Evolutionary conservation across 2,888 invertebrate genomes (phyloP), one percentile per base, ranked within the genome.

Genomic region (Eudasyphora cyanicolor): DNA sequence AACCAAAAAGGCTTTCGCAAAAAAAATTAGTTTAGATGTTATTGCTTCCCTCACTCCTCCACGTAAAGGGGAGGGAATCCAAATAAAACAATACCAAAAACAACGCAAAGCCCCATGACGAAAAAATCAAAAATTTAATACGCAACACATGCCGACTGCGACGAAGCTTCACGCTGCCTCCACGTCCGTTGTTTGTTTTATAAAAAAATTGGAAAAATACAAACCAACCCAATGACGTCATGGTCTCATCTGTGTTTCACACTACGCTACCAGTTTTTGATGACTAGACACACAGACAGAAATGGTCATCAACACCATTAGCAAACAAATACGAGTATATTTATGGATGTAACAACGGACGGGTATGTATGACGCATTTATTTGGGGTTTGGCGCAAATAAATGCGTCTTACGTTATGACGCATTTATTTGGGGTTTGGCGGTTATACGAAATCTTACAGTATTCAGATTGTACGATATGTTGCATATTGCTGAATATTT

Each of bases 391-490:
- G n/a, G 29, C 32, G 62, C n/a, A n/a, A n/a, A n/a, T n/a, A n/a
- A n/a, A n/a, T 62, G 17, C 6, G 62, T 29, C n/a, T n/a, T 62
- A 62, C 32, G 29, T 62, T 62, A 62, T 62, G 62, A 62, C 62
- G 62, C 62, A 32, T 29, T 62, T 32, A 10, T 51, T 62, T 45
- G 45, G 45, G 45, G 45, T 45, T 45, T 45, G n/a, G 29, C 32
- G 62, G 12, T 29, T 32, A 62, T 17, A 62, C 32, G 32, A 29
- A 32, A 32, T 62, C 17, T 51, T 6, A 51, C 3, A 7, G 6
- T 3, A 2, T n/a, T 45, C n/a, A n/a, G n/a, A n/a, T n/a, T n/a
- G n/a, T n/a, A n/a, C n/a, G n/a, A n/a, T n/a, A n/a, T n/a, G n/a
- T n/a, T n/a, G n/a, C n/a, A n/a, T n/a, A n/a, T n/a, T n/a, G n/a